Evolutionary conservation across 2,797 vertebrate genomes (phyloP), one percentile per base, ranked within the genome.

Genomic region (Lithobates pipiens): DNA sequence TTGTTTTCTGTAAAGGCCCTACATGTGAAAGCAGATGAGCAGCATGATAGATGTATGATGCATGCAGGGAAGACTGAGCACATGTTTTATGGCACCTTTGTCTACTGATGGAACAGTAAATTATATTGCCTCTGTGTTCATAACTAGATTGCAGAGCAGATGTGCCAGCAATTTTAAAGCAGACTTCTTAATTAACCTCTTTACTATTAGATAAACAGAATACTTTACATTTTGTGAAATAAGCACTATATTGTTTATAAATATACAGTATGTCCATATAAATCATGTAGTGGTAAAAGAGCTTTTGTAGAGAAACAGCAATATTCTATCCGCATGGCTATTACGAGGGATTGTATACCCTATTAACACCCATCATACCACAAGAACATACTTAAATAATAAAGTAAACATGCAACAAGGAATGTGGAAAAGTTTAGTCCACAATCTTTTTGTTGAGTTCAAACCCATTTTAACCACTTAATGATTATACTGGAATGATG

Each of bases 1-100:
- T 63, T 42, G 71, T 78, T 74, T 80, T 87, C 68, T 79, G 79
- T 46, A 69, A 67, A 72, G 36, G 27, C 57, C 76, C 75, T 79
- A 78, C 57, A 83, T 69, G 54, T 42, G 57, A 86, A 63, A 57
- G 80, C 76, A 77, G 80, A 83, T 83, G 69, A 78, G 42, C 80
- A 54, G 69, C 3, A 54, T 78, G 70, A 81, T 86, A 67, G 80
- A 86, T 86, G 68, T 71, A 80, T 80, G 79, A 77, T 72, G 74
- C 74, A 86, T 65, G 67, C 75, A 79, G 76, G 70, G 76, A 83
- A 83, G 85, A 77, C 73, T 79, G 81, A 83, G 70, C 76, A 78
- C 80, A 86, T 86, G 81, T 83, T 87, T 86, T 83, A 87, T 76
- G 81, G 81, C 85, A 83, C 76, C 76, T 83, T 77, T 83, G 42